Conservation (phyloP, 2,797 vertebrate genomes). For the Lepidocolaptes lacrymiger region DNA sequence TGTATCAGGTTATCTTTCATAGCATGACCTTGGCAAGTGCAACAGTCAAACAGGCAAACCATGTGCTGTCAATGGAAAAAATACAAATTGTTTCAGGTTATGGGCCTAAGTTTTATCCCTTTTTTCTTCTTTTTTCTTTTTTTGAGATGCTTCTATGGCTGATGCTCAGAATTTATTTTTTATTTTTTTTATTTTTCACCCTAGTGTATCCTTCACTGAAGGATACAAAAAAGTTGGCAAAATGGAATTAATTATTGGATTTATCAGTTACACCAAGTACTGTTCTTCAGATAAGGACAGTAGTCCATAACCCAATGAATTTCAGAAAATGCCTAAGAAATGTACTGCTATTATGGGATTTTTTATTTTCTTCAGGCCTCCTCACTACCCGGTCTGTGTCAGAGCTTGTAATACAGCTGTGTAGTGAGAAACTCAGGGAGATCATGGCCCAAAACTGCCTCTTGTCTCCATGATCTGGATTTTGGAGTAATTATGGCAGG, state of each 20-base stretch:
- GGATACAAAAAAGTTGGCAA: accelerated
- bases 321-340: neutral
- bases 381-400: neutral
- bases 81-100: accelerated
- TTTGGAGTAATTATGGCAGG: neutral
- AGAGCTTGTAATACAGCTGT: neutral
- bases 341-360: accelerated
- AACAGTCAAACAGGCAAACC: neutral
- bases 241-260: neutral
- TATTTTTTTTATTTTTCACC: neutral
- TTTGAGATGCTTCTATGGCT: neutral
- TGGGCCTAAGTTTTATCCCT: accelerated
- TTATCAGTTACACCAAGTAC: neutral
- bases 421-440: neutral
- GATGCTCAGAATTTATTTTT: neutral
- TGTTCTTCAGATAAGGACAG: neutral
- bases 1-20: neutral
- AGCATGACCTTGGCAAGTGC: neutral
- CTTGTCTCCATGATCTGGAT: neutral
- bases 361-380: neutral
- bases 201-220: neutral
- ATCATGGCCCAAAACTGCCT: neutral
- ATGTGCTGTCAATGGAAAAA: neutral
- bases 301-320: neutral
- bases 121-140: neutral